Conservation (phyloP, 2,113 vertebrate genomes). For the Chionis minor region DNA sequence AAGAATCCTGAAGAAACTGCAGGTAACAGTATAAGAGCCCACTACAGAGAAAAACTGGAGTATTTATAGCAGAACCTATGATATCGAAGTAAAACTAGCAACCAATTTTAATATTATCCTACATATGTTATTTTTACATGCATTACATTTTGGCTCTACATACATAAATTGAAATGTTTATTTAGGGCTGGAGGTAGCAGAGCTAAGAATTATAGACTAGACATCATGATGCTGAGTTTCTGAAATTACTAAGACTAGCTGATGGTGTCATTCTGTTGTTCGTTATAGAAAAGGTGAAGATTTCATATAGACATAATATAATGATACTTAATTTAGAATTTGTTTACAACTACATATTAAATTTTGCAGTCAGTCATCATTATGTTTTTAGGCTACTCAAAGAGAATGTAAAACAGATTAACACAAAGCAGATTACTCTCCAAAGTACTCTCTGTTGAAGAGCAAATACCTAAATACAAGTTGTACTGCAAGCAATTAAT, state of each 20-base stretch:
- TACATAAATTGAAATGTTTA: background rate
- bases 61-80: slow-evolving; percentile 79
- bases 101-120: background rate
- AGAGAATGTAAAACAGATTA: background rate
- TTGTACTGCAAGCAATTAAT: background rate
- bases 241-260: background rate
- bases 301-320: background rate
- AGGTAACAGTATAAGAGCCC: background rate
- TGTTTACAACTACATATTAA: background rate
- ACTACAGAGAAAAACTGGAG: slow-evolving; percentile 77
- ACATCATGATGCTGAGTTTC: background rate
- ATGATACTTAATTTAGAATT: background rate
- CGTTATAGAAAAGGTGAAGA: background rate
- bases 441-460: background rate
- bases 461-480: background rate
- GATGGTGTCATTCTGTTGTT: background rate
- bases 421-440: background rate
- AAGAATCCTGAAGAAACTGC: background rate
- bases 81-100: background rate
- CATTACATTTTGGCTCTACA: background rate
- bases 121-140: background rate
- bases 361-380: background rate
- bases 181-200: background rate
- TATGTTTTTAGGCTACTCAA: background rate
- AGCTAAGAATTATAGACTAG: background rate